A percentile compares a stretch with the other conserved stretches of the same genome.
phyloP scores from a whole-genome alignment of 2,797 vertebrate genomes.

The Aulostomus chinensis region DNA sequence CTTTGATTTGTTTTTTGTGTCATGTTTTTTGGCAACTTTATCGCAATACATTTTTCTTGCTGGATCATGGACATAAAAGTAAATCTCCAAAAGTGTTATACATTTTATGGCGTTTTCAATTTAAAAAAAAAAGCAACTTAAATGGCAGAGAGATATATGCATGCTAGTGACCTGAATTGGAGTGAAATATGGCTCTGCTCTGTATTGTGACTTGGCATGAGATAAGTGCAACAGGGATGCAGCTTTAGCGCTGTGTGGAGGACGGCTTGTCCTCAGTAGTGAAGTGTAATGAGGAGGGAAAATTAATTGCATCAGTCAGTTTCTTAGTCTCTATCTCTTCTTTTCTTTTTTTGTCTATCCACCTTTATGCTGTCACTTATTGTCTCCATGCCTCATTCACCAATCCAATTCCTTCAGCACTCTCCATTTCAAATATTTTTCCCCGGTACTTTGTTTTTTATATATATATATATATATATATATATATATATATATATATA shows the following conservation, averaged over 20 bases:
- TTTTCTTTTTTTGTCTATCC: conserved; percentile 26
- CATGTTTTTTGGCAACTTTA: conserved; percentile 20
- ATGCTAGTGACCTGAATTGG: conserved; percentile 57
- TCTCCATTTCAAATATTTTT: conserved; percentile 6
- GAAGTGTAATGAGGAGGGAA: conserved; percentile 60
- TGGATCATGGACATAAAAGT: conserved; percentile 3
- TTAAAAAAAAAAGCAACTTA: conserved; percentile 5
- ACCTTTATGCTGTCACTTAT: conserved; percentile 38
- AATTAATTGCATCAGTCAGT: conserved; percentile 57
- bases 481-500: too few relatives aligned
- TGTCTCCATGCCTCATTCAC: conserved; percentile 29
- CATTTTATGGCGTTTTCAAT: conserved; percentile 27
- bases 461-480: too few relatives aligned
- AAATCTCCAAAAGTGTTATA: conserved; percentile 30
- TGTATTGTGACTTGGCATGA: conserved; percentile 64
- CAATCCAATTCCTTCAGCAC: conserved; percentile 26
- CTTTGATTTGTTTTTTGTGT: conserved; percentile 6
- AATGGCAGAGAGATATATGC: conserved; percentile 40
- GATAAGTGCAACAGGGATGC: conserved; percentile 58
- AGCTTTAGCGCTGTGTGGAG: conserved; percentile 61
- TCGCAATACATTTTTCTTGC: conserved; percentile 1
- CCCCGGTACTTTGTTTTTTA: background rate
- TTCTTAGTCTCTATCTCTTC: conserved; percentile 16
- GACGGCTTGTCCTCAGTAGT: conserved; percentile 52
- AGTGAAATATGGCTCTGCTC: conserved; percentile 63